Evolutionary conservation across 2,888 invertebrate genomes (phyloP), one percentile per base, ranked within the genome.

Genomic region (Argyresthia goedartella): DNA sequence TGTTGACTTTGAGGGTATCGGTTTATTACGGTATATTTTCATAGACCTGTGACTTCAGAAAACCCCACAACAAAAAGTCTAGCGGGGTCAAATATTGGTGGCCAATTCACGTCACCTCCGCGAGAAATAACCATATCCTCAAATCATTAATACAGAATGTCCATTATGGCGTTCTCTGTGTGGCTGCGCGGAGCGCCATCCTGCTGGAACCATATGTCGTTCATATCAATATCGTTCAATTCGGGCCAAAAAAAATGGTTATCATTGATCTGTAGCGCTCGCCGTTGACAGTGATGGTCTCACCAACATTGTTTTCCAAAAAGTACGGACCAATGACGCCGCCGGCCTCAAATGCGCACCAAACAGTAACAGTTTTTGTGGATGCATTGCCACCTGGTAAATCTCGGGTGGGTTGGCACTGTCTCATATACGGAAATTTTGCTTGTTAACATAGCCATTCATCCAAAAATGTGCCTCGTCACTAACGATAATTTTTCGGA

Each of bases 291-390:
- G 54, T 50, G 47, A 53, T 51, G 52, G 47, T 50, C 36, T 50
- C 36, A 44, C 50, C 52, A 45, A 9, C 25, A 33, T 10, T 49
- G 41, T 54, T 49, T 52, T 52, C 36, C 52, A 54, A 52, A 47
- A 54, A 67, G 52, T 62, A 67, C 45, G 67, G 71, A 42, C 66
- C 67, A 56, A 73, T 69, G 52, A 72, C 60, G n/a, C n/a, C n/a
- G n/a, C n/a, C n/a, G n/a, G n/a, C n/a, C n/a, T n/a, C n/a, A n/a
- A n/a, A n/a, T n/a, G n/a, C n/a, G n/a, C n/a, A n/a, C n/a, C n/a
- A n/a, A n/a, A n/a, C n/a, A n/a, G n/a, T n/a, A n/a, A n/a, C n/a
- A n/a, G n/a, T n/a, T n/a, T n/a, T n/a, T n/a, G n/a, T n/a, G n/a
- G n/a, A n/a, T n/a, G n/a, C n/a, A n/a, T n/a, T n/a, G n/a, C n/a